phyloP scores from a whole-genome alignment of 2,113 vertebrate species.

The Percina caprodes region DNA sequence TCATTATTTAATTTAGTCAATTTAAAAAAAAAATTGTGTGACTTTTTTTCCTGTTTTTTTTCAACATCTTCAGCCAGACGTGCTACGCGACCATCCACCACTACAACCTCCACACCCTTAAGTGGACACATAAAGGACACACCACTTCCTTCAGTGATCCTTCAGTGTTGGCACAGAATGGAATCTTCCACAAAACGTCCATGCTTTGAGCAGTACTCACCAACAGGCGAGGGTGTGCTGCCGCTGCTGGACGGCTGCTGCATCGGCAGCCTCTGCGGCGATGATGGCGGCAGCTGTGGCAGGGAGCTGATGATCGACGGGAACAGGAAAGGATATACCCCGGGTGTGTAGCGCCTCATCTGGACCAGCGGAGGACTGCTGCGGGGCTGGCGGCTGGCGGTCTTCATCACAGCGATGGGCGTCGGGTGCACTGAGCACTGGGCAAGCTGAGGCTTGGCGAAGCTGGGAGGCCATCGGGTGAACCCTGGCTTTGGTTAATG shows the following conservation, averaged over 20 bases:
- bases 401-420: conserved; percentile 84
- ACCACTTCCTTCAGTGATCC: not conserved
- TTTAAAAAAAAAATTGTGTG: no score
- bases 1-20: no score
- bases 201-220: conserved; percentile 83
- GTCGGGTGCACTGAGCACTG: conserved; percentile 55
- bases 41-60: no score
- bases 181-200: not conserved
- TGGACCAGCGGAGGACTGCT: conserved; percentile 89
- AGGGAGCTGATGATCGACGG: conserved; percentile 93
- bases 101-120: not conserved
- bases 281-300: conserved; percentile 82
- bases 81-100: not conserved
- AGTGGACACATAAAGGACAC: not conserved
- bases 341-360: conserved; percentile 91
- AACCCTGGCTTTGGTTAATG: conserved; percentile 58
- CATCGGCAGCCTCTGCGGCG: conserved; percentile 87
- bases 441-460: conserved; percentile 38
- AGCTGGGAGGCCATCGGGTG: conserved; percentile 72
- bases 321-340: conserved; percentile 92
- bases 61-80: no score
- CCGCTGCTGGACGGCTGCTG: conserved; percentile 87
- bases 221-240: conserved; percentile 91
- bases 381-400: conserved; percentile 90
- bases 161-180: not conserved